Conservation (phyloP, 2,797 vertebrate genomes). For the Leucoraja ocellata region DNA sequence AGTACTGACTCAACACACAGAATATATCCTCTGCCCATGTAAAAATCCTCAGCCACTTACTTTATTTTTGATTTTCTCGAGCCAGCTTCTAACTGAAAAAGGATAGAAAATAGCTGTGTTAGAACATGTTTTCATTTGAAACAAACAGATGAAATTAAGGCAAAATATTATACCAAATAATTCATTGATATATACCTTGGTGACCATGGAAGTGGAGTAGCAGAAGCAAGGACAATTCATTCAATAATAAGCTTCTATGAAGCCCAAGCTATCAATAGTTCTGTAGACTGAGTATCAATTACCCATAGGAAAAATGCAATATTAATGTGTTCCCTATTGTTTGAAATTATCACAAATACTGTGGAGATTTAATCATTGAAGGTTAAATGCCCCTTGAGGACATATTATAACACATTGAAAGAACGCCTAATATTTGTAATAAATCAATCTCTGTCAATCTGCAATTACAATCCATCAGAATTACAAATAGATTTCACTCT, state of each 20-base stretch:
- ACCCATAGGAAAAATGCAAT: not conserved
- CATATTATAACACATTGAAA: not conserved
- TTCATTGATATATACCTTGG: not conserved
- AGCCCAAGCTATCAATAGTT: not conserved
- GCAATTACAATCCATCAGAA: not conserved
- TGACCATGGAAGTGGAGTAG: not conserved
- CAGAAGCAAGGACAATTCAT: not conserved
- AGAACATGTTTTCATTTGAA: conserved; percentile 42
- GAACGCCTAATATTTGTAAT: not conserved
- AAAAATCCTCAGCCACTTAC: conserved; percentile 56
- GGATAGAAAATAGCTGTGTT: conserved; percentile 46
- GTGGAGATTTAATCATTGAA: not conserved
- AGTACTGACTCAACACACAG: not conserved
- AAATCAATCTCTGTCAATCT: not conserved
- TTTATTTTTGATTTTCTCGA: conserved; percentile 94
- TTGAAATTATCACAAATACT: not conserved
- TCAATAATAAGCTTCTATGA: not conserved
- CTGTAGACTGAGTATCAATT: not conserved
- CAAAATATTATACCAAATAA: not conserved
- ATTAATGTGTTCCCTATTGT: not conserved
- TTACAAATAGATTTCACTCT: not conserved
- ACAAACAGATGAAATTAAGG: not conserved
- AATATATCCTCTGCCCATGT: not conserved
- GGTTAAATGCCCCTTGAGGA: not conserved
- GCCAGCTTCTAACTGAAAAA: conserved; percentile 88